Base-by-base conservation (phyloP, 2,888 invertebrate genomes). In the Plebejus anna region DNA sequence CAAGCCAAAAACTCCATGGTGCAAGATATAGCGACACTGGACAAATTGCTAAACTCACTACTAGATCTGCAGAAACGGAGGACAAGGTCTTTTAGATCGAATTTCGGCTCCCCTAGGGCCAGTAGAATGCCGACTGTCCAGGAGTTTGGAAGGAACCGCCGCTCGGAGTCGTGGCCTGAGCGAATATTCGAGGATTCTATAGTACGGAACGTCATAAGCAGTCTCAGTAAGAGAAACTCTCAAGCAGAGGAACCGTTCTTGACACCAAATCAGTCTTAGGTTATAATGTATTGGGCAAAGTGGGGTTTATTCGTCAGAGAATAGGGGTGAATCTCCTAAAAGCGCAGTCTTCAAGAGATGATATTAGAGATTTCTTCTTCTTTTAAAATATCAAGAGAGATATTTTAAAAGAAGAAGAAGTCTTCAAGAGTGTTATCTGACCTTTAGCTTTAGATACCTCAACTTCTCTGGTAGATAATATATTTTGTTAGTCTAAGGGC, bases 1-100 rank as follows among this genome's bases (percentile, higher is more conserved):
- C 81, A 81, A 72, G 75, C 84, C 11, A 78, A 86, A 83, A 78
- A 80, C 61, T 91, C 95, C 0, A 94, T 90, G 80, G 83, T 90
- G 9, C 95, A 95, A 78, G 96, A 96, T 81, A 94, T 96, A 57
- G 95, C 94, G 47, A 94, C 95, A 1, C 86, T 96, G 75, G 96
- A 96, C 82, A 95, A 95, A 83, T 89, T 96, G 32, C 92, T 96
- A 13, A 95, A 95, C 38, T 95, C 95, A 51, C 87, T 96, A 22
- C 85, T 96, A 28, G 95, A 95, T 55, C 88, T 94, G 11, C 94
- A 94, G 32, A 85, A 79, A 42, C 86, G 86, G 75, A 83, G 87
- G 77, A 79, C 80, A 4, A 81, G 83, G 22, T 90, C 92, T 0
- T 89, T 89, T 75, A 82, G 86, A n/a, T 92, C 93, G 0, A 89